phyloP scores from a whole-genome alignment of 2,113 vertebrate genomes.

The Percina caprodes region DNA sequence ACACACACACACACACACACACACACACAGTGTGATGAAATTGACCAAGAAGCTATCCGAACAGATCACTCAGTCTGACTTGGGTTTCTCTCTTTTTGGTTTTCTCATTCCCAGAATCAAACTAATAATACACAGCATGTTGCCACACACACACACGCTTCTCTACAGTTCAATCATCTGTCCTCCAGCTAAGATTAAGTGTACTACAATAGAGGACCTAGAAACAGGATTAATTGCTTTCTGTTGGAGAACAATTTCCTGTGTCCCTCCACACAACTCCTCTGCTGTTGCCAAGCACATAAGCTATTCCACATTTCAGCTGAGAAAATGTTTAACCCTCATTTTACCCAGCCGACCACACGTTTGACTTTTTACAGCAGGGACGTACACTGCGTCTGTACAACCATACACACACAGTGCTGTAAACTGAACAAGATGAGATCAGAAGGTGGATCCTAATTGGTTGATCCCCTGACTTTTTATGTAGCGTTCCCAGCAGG shows the following conservation, averaged over 20 bases:
- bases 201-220: slow-evolving; percentile 59
- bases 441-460: too few species aligned
- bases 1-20: too few species aligned
- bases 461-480: too few species aligned
- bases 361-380: not conserved
- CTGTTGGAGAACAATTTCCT: slow-evolving; percentile 66
- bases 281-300: slow-evolving; percentile 39
- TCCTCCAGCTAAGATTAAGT: slow-evolving; percentile 68
- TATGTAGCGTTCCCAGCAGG: too few species aligned
- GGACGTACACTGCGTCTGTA: not conserved
- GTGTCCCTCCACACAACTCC: slow-evolving; percentile 48
- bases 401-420: not conserved
- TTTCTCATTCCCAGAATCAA: too few species aligned
- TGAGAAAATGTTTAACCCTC: slow-evolving; percentile 38
- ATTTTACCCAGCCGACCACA: not conserved
- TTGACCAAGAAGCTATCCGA: too few species aligned
- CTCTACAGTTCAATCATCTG: slow-evolving; percentile 56
- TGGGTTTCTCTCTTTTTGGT: too few species aligned
- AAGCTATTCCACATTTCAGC: slow-evolving; percentile 30
- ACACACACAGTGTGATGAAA: too few species aligned
- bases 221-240: slow-evolving; percentile 70
- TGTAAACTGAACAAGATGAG: too few species aligned
- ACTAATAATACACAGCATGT: too few species aligned
- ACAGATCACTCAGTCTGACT: too few species aligned
- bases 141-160: not conserved